Percentiles rank a stretch among this genome's conserved stretches.
These are phyloP conservation scores for Lasioglossum morio DNA, from an alignment of 2,888 invertebrate genomes.

Conservation along the genomic window DNA sequence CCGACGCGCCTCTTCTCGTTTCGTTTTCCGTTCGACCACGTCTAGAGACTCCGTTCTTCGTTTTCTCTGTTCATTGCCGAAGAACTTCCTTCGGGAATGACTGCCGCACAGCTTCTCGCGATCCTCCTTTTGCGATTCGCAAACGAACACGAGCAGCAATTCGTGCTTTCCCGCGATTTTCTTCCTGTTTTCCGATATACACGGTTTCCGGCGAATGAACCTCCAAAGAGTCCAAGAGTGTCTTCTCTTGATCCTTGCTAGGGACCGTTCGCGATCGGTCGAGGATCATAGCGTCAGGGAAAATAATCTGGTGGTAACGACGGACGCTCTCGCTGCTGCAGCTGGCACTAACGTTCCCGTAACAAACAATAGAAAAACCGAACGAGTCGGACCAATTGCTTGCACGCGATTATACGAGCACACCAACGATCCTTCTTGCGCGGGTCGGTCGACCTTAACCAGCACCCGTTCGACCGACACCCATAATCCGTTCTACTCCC, in stretches of 20 bases:
- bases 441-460: conserved; percentile 53
- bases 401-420: conserved; percentile 63
- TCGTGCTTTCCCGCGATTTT: neutral
- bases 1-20: conserved; percentile 35
- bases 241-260: neutral
- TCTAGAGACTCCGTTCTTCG: conserved; percentile 37
- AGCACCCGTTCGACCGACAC: conserved; percentile 40
- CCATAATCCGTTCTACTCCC: conserved; percentile 52
- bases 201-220: neutral
- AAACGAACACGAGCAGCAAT: conserved; percentile 2
- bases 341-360: conserved; percentile 68
- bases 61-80: conserved; percentile 37
- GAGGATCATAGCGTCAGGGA: conserved; percentile 1
- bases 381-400: conserved; percentile 58
- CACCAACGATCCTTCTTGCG: conserved; percentile 56
- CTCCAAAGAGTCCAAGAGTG: neutral
- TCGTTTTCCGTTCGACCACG: conserved; percentile 50
- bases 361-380: conserved; percentile 50
- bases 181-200: neutral
- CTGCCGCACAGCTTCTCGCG: too few species aligned
- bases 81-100: neutral
- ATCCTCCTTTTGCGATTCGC: neutral
- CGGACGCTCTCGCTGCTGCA: conserved; percentile 54
- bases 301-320: conserved; percentile 24
- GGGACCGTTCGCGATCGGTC: neutral